Conservation (phyloP, 2,113 vertebrate species). For the Grus americana region DNA sequence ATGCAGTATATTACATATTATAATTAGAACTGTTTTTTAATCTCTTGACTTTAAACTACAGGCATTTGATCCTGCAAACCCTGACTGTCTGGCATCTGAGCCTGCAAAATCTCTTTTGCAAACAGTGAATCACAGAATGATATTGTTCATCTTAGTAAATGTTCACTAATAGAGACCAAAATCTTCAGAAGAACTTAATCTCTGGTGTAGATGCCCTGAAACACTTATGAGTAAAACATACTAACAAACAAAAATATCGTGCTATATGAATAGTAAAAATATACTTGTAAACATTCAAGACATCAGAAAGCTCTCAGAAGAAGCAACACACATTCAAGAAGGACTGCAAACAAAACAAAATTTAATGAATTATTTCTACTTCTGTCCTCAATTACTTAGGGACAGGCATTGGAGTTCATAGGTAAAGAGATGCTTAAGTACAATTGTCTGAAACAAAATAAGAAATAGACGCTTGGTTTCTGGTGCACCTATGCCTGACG, state of each 20-base stretch:
- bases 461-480: background rate
- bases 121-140: background rate
- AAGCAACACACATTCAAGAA: background rate
- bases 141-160: background rate
- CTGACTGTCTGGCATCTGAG: background rate
- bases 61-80: background rate
- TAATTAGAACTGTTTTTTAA: background rate
- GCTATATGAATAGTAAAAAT: background rate
- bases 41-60: background rate
- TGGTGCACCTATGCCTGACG: background rate
- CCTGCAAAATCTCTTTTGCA: background rate
- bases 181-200: background rate
- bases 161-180: background rate
- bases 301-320: background rate
- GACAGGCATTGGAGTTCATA: background rate
- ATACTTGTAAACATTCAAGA: background rate
- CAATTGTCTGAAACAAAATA: background rate
- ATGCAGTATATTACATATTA: background rate
- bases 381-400: background rate
- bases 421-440: background rate
- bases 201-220: background rate
- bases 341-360: background rate
- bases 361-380: background rate
- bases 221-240: background rate
- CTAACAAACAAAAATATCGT: background rate